Evolutionary conservation across 2,797 vertebrate genomes (phyloP).

Genomic region (Enteromius radiatus): DNA sequence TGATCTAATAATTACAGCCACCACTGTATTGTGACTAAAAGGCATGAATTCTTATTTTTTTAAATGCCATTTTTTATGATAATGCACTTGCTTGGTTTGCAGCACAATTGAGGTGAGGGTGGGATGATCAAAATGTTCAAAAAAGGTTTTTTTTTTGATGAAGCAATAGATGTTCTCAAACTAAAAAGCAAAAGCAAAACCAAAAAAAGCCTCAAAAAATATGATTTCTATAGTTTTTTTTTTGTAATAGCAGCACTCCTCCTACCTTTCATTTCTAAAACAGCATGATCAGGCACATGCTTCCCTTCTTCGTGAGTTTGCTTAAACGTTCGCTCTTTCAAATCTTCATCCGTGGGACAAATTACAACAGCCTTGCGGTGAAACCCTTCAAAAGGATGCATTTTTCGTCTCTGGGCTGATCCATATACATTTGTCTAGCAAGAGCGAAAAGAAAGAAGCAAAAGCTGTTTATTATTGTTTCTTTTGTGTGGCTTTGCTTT

Average conservation of each 20-base stretch:
- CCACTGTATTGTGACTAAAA: not conserved
- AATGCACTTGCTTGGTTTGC: not conserved
- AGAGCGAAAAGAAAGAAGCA: conserved; percentile 84
- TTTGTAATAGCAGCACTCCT: conserved; percentile 50
- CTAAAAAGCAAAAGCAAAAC: not conserved
- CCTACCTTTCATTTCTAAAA: conserved; percentile 99
- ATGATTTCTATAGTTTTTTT: not conserved
- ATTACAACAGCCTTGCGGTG: conserved; percentile 92
- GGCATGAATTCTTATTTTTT: not conserved
- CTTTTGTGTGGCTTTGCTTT: conserved; percentile 53
- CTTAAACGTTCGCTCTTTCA: conserved; percentile 91
- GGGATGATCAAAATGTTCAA: not conserved
- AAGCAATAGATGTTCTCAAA: not conserved
- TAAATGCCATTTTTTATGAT: not conserved
- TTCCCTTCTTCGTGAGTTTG: conserved; percentile 95
- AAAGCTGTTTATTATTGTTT: conserved; percentile 77
- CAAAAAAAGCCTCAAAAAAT: too few relatives aligned
- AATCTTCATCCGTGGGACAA: conserved; percentile 94
- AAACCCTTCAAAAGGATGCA: conserved; percentile 83
- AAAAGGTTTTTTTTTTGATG: not conserved
- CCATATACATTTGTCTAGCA: conserved; percentile 96
- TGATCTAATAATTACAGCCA: not conserved
- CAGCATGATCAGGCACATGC: conserved; percentile 94
- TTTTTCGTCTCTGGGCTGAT: conserved; percentile 96
- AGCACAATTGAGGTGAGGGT: not conserved